Base-by-base conservation (phyloP, 2,113 vertebrate genomes). In the Chlorodrepanis virens region DNA sequence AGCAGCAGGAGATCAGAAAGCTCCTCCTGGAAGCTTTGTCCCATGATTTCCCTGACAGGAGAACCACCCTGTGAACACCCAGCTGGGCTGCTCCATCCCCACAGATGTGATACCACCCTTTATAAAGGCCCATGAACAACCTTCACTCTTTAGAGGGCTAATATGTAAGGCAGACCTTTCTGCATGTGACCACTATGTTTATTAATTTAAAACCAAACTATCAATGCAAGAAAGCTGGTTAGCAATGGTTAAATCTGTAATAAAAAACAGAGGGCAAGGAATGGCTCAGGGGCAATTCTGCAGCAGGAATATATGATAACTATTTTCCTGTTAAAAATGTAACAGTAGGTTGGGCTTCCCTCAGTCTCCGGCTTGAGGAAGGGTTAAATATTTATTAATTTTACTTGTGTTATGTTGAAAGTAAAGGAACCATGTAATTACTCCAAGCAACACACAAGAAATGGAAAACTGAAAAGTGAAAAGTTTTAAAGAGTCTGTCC, bases 1-100 rank as follows among this genome's bases (percentile, higher is more conserved):
- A 99, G 96, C 56, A 99, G 98, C 44, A 99, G 97, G 63, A 99
- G 98, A 90, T 99, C 99, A 14, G 99, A 99, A 47, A 99, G 97
- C 54, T 99, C 99, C 72, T 99, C 98, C 68, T 99, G 99, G 95
- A 99, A 99, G 90, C 98, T 98, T 35, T 97, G 98, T 31, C 99
- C 99, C 57, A 99, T 91, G 4, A 96, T 98, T 79, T 98, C 98
- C 99, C 99, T 99, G 80, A 79, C 31, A 57, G 96, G 44, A 68
- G 74, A 87, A 84, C 2, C 33, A 15, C 12, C 15, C 40, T 25
- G 56, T 70, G 40, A 93, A 39, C 49, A 24, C 35, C n/a, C 67
- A 50, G 56, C 78, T n/a, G 12, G 2, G 60, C 29, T 7, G 37
- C 60, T 33, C 56, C 90, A 78, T 49, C 54, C 77, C 86, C 90